Evolutionary conservation across 1,140 invertebrate genomes (phyloP), one percentile per base, ranked within the genome.

Genomic region (Galleria mellonella): DNA sequence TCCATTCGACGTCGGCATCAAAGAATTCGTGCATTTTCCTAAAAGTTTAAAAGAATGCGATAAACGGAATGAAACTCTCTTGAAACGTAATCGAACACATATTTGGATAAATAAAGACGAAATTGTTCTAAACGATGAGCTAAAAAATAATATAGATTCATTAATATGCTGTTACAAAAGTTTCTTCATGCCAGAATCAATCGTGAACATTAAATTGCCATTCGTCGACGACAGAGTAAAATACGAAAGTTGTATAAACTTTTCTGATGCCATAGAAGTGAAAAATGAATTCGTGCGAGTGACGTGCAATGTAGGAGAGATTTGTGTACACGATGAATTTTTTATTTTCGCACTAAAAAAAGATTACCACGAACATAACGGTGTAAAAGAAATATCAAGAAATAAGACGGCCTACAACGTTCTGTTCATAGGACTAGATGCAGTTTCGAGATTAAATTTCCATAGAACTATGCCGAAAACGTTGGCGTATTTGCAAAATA

Each of bases 391-490:
- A 30, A 54, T 28, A 17, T 40, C 32, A 32, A 45, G 30, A 28
- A 45, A 56, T 35, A 48, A 70, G 38, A 49, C 69, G 30, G 56
- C 59, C 36, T 72, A 89, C 8, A 93, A 90, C 54, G 87, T 98
- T 0, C 85, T 97, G 13, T 85, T 97, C 9, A 71, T 97, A 9
- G 96, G 96, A 0, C 88, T 97, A n/a, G 96, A 97, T 70, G 92
- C 94, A 0, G 89, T 97, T 1, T 97, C 96, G 0, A 88, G 94
- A 35, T 84, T 96, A 35, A 96, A 97, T 81, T 92, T 96, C 44
- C 89, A 93, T 33, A 89, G 95, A 11, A 92, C 94, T 46, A 93
- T 97, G 92, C 92, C 92, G 0, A 88, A 89, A 59, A 94, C 94
- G 0, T 73, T 89, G 0, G 57, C 79, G 0, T 90, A 89, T 56